Evolutionary conservation across 1,140 invertebrate species (phyloP), one percentile per base, ranked within the genome.

Genomic region (Andricus grossulariae): DNA sequence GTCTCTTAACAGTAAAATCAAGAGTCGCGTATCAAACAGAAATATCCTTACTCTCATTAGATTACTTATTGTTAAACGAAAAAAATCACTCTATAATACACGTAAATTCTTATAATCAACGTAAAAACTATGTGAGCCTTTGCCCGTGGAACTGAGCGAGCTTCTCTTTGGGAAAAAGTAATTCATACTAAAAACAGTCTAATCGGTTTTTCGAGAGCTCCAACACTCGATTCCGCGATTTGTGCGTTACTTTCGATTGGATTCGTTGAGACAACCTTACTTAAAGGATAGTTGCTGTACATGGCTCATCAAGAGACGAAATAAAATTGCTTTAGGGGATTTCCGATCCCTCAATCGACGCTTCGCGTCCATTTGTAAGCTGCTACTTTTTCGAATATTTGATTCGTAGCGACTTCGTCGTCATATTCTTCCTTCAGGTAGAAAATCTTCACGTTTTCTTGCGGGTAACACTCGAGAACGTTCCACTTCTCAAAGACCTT

Each of bases 401-500:
- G 74, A 73, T 86, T 88, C 25, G 80, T 76, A 73, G 88, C 93
- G 72, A 71, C 76, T 12, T 92, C 90, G 71, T 90, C 90, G 74
- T 94, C 90, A 72, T 92, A 92, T 12, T 88, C 84, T 11, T 93
- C 91, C 77, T 91, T 92, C 39, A 95, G 86, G 81, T 93, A 93
- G 77, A 93, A 92, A 16, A 94, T 86, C 80, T 92, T 92, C 2
- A 92, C 80, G 32, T 91, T 92, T 50, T 93, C 93, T 80, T 95
- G 92, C 18, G 92, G 92, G 86, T 95, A 93, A 86, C 94, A 93
- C 74, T 97, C 95, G 39, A 97, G 85, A 15, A 96, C 92, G 74
- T 94, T 93, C 95, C 95, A 96, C 80, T 95, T 94, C 84, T 96
- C 93, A 55, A 96, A 94, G 3, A 97, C 84, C 81, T 95, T 95